phyloP scores from a whole-genome alignment of 2,113 vertebrate genomes.

The Forbesichthys agassizii region DNA sequence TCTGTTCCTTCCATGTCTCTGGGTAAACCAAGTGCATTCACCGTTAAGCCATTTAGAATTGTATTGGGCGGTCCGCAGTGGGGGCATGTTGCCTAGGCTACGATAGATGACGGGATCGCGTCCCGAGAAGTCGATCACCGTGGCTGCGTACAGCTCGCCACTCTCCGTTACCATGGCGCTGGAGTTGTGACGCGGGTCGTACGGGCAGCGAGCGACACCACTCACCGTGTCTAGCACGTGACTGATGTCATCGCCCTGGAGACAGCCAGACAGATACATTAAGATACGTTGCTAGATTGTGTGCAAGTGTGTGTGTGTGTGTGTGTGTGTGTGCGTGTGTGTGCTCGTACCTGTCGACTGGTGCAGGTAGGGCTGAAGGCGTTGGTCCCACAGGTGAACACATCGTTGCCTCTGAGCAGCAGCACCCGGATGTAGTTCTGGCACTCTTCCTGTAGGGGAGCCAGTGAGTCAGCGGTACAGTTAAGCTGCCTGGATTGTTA shows the following conservation, averaged over 20 bases:
- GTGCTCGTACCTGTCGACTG: conserved; percentile 80
- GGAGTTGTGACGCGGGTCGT: conserved; percentile 94
- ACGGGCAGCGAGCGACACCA: conserved; percentile 94
- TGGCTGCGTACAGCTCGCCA: conserved; percentile 94
- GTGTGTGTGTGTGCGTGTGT: neutral
- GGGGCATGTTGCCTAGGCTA: conserved; percentile 87
- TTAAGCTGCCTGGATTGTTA: neutral
- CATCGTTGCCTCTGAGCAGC: conserved; percentile 79
- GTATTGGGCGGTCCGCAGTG: conserved; percentile 92
- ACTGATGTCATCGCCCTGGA: conserved; percentile 83
- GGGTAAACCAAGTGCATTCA: conserved; percentile 35
- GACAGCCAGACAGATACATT: neutral
- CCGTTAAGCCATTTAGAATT: conserved; percentile 98
- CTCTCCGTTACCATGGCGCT: conserved; percentile 88
- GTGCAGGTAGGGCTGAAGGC: conserved; percentile 90
- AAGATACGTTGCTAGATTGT: too few relatives aligned
- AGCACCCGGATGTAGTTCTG: conserved; percentile 96
- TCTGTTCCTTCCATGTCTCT: too few relatives aligned
- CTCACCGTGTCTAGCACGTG: conserved; percentile 88
- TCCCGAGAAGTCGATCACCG: conserved; percentile 93
- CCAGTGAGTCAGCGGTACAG: neutral
- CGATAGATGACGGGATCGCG: conserved; percentile 95
- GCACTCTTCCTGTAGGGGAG: conserved; percentile 86
- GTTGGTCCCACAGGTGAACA: conserved; percentile 93
- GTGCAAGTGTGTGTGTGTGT: too few relatives aligned